Conservation (phyloP, 2,888 invertebrate species). For the Nomada goodeniana region DNA sequence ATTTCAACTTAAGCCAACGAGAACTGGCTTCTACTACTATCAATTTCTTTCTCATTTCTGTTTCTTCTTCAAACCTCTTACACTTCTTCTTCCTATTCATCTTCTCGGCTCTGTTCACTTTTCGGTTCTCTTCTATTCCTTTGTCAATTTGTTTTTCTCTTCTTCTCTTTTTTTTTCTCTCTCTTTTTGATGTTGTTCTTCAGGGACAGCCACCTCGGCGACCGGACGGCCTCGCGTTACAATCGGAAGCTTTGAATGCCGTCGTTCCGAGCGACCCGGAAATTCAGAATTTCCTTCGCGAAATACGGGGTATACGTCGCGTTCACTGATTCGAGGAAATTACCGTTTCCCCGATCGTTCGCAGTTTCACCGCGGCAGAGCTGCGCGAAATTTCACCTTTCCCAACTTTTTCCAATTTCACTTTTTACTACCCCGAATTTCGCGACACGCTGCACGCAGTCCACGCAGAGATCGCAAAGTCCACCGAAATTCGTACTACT, state of each 20-base stretch:
- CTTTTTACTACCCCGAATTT: constrained; percentile 30
- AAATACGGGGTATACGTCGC: constrained; percentile 44
- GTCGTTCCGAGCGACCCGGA: constrained; percentile 15
- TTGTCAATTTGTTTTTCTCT: constrained; percentile 1
- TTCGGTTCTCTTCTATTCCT: constrained; percentile 8
- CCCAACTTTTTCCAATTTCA: no score
- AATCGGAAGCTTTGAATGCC: constrained; percentile 31
- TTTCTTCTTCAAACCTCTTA: constrained; percentile 1
- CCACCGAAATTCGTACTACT: constrained; percentile 15
- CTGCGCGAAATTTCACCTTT: background rate
- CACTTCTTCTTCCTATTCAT: constrained; percentile 1
- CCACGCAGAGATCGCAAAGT: constrained; percentile 28
- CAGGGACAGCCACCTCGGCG: constrained; percentile 22
- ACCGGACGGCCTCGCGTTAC: constrained; percentile 40
- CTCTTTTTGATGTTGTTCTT: constrained; percentile 28
- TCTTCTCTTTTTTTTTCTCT: constrained; percentile 17
- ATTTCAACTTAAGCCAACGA: constrained; percentile 63
- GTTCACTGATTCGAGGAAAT: constrained; percentile 7
- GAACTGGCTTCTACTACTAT: constrained; percentile 42
- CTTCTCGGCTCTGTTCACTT: constrained; percentile 11
- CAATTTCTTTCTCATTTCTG: constrained; percentile 5
- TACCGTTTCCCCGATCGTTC: background rate
- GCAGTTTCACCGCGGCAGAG: background rate
- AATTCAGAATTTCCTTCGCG: constrained; percentile 39
- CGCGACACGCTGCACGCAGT: constrained; percentile 42